phyloP scores from a whole-genome alignment of 2,113 vertebrate genomes.

The Hucho hucho region DNA sequence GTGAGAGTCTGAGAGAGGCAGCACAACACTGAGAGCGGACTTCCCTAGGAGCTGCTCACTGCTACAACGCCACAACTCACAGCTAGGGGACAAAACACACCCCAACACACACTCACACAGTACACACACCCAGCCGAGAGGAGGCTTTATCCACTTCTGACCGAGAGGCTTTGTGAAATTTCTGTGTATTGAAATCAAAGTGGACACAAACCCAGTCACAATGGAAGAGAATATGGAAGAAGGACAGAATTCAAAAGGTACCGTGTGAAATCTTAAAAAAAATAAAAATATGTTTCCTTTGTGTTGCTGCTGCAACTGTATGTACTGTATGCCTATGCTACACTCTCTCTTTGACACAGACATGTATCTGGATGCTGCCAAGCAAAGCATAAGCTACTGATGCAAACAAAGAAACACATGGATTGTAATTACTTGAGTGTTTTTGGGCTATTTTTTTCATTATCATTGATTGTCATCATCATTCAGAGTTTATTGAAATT shows the following conservation, averaged over 20 bases:
- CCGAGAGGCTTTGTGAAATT: conserved; percentile 78
- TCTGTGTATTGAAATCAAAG: conserved; percentile 26
- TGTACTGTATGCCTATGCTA: conserved; percentile 1
- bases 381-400: neutral
- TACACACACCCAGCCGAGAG: conserved; percentile 36
- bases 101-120: neutral
- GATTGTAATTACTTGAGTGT: neutral
- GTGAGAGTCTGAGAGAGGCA: conserved; percentile 62
- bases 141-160: conserved; percentile 65
- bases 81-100: conserved; percentile 28
- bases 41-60: conserved; percentile 67
- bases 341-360: neutral
- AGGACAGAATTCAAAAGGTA: conserved; percentile 91
- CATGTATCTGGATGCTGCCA: neutral
- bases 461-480: neutral
- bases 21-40: conserved; percentile 64
- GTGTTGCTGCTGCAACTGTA: neutral
- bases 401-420: neutral
- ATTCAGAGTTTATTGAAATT: neutral
- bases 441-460: neutral
- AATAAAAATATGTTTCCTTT: too few relatives aligned
- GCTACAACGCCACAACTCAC: conserved; percentile 67
- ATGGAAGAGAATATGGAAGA: conserved; percentile 95
- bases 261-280: neutral
- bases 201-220: conserved; percentile 69